phyloP scores from a whole-genome alignment of 2,888 invertebrate species.

The Tanytarsus gracilentus region DNA sequence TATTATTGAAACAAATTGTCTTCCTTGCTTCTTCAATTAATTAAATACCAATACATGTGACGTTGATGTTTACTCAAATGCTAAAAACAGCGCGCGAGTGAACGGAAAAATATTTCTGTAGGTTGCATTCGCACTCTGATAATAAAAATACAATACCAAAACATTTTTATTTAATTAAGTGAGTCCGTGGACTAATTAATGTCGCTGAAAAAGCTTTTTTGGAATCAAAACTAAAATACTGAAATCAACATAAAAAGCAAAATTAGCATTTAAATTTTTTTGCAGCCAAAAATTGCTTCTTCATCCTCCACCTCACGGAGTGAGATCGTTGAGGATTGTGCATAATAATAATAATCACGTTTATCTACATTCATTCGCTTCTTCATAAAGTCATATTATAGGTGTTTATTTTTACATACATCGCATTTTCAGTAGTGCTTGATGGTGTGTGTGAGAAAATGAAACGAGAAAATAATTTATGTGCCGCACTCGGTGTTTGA shows the following conservation, averaged over 20 bases:
- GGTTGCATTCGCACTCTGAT: not conserved
- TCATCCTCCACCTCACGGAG: not conserved
- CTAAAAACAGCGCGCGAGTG: not conserved
- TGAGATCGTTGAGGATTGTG: not conserved
- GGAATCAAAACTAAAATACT: not conserved
- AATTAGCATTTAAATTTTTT: not conserved
- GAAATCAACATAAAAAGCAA: not conserved
- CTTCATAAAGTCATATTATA: conserved; percentile 15
- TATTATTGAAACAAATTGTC: conserved; percentile 5
- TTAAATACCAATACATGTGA: not conserved
- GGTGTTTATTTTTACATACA: conserved; percentile 13
- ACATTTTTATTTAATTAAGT: conserved; percentile 6
- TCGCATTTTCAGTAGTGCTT: not conserved
- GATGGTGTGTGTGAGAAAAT: not conserved
- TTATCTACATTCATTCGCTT: conserved; percentile 12
- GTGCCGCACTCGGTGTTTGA: not conserved
- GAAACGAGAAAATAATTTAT: conserved; percentile 8
- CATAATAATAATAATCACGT: conserved; percentile 15
- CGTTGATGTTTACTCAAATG: too few species aligned
- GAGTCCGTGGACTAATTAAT: conserved; percentile 2
- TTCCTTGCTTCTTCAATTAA: conserved; percentile 8
- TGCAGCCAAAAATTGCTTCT: not conserved
- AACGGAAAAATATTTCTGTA: not conserved
- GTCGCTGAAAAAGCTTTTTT: conserved; percentile 2
- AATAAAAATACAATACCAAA: not conserved